phyloP scores from a whole-genome alignment of 2,113 vertebrate genomes.

The Clupea harengus region DNA sequence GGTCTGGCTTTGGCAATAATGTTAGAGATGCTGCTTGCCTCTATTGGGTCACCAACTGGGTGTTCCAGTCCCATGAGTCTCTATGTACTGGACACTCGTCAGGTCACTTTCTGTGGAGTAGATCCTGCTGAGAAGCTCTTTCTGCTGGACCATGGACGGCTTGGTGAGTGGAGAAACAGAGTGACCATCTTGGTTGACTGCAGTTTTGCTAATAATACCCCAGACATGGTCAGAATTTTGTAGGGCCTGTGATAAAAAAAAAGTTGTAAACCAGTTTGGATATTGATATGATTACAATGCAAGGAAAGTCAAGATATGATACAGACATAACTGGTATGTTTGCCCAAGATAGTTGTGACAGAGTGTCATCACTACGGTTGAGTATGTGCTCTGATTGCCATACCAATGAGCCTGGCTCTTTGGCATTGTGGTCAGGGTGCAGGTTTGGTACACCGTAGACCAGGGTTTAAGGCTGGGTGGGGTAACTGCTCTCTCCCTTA shows the following conservation, averaged over 20 bases:
- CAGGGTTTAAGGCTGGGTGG: too few species aligned
- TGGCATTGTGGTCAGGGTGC: too few species aligned
- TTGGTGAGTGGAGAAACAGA: constrained; percentile 77
- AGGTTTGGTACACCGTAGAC: too few species aligned
- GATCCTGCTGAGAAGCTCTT: constrained; percentile 75
- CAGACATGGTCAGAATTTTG: constrained; percentile 77
- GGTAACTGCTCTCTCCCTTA: too few species aligned
- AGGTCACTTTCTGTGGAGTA: constrained; percentile 70
- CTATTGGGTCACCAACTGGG: constrained; percentile 75
- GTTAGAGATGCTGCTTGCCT: constrained; percentile 76
- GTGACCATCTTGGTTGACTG: constrained; percentile 75
- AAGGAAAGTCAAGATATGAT: too few species aligned
- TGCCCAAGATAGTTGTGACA: too few species aligned
- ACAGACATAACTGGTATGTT: too few species aligned
- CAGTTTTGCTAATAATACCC: constrained; percentile 78
- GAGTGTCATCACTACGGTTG: too few species aligned
- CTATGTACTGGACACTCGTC: constrained; percentile 76
- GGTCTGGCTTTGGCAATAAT: constrained; percentile 70
- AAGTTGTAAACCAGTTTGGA: neutral
- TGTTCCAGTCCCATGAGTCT: constrained; percentile 84
- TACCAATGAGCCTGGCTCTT: too few species aligned
- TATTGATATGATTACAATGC: too few species aligned
- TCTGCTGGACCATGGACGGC: constrained; percentile 76
- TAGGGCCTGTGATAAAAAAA: neutral
- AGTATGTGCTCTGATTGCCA: too few species aligned